A percentile compares a stretch with the other conserved stretches of the same genome.
Evolutionary conservation across 2,888 invertebrate genomes (phyloP).

Genomic region (Plebejus melissa): DNA sequence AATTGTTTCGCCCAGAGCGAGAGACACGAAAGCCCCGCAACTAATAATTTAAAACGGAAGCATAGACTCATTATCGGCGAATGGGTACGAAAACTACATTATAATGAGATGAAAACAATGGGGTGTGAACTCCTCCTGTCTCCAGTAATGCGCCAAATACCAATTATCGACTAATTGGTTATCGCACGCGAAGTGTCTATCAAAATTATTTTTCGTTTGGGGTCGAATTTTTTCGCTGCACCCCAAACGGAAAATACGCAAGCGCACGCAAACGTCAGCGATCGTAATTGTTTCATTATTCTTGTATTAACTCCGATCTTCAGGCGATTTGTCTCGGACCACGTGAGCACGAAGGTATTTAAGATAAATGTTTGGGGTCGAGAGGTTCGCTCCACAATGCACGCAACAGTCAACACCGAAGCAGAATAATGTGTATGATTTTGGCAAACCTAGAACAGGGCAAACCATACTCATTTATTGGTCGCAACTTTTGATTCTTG

Average conservation of each 20-base stretch:
- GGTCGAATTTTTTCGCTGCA: slow-evolving; percentile 57
- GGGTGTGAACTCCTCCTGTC: slow-evolving; percentile 66
- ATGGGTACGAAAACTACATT: slow-evolving; percentile 47
- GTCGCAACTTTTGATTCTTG: background rate
- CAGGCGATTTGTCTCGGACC: slow-evolving; percentile 55
- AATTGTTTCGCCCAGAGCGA: background rate
- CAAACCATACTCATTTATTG: background rate
- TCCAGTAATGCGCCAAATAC: slow-evolving; percentile 75
- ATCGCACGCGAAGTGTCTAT: slow-evolving; percentile 75
- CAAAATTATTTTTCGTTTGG: slow-evolving; percentile 72
- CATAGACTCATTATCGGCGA: slow-evolving; percentile 33
- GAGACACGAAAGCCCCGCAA: slow-evolving; percentile 10
- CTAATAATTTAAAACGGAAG: slow-evolving; percentile 26
- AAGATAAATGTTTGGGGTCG: background rate
- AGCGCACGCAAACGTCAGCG: slow-evolving; percentile 65
- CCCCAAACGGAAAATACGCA: slow-evolving; percentile 46
- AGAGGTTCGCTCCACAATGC: slow-evolving; percentile 5
- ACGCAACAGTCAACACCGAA: slow-evolving; percentile 2
- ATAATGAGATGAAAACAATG: slow-evolving; percentile 56
- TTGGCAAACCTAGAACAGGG: background rate
- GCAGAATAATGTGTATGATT: background rate
- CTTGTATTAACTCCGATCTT: slow-evolving; percentile 73
- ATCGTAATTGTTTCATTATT: slow-evolving; percentile 77
- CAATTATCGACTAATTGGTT: slow-evolving; percentile 63
- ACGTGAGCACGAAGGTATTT: slow-evolving; percentile 15